A percentile compares a stretch with the other conserved stretches of the same genome.
These are phyloP conservation scores for Drosophila asahinai DNA, from an alignment of 1,140 invertebrate species.

Conservation along the genomic window DNA sequence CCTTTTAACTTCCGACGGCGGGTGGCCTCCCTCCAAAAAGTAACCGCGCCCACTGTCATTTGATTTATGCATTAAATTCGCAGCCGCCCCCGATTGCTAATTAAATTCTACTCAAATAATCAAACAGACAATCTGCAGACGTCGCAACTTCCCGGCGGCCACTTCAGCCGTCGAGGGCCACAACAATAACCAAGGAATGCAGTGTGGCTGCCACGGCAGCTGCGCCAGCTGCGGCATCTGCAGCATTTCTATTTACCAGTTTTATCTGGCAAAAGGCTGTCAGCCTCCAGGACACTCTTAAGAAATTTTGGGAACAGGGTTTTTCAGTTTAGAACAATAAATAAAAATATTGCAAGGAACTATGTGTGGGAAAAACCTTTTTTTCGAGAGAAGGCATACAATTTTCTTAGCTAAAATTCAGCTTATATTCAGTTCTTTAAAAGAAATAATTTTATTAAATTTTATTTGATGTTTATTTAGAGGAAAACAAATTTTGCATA, in stretches of 20 bases:
- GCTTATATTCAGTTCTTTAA: no score
- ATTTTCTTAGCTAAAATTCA: neutral
- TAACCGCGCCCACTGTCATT: constrained; percentile 21
- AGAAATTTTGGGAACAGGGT: neutral
- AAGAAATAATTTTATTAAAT: no score
- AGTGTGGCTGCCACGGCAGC: constrained; percentile 35
- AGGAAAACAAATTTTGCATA: no score
- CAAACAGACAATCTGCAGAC: constrained; percentile 51
- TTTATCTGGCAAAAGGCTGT: constrained; percentile 50
- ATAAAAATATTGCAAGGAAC: neutral
- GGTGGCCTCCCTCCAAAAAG: neutral
- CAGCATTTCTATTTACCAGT: constrained; percentile 47
- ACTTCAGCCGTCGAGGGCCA: constrained; percentile 45
- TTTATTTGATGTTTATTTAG: no score
- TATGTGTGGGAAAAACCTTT: rapidly evolving
- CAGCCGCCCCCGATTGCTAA: constrained; percentile 51
- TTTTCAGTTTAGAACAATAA: neutral
- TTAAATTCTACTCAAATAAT: constrained; percentile 60
- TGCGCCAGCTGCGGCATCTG: constrained; percentile 26
- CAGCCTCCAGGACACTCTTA: constrained; percentile 17
- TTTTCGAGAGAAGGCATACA: neutral
- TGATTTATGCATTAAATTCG: constrained; percentile 53
- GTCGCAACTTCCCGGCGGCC: constrained; percentile 29
- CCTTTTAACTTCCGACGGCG: constrained; percentile 10
- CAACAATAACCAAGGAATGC: constrained; percentile 48